A percentile compares a stretch with the other conserved stretches of the same genome.
phyloP scores from a whole-genome alignment of 2,113 vertebrate genomes.

The Casuarius casuarius region DNA sequence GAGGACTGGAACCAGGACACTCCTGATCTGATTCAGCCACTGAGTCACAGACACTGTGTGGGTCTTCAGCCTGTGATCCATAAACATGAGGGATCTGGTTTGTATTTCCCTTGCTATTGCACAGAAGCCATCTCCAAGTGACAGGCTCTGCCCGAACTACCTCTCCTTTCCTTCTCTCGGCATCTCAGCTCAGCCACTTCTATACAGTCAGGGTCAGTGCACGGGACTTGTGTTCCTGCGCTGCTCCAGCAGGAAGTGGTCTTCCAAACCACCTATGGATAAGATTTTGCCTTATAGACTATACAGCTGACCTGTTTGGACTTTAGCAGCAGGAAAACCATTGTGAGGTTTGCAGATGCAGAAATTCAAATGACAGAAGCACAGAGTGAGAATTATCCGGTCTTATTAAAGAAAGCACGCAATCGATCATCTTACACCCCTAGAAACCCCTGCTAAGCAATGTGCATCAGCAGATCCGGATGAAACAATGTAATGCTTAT shows the following conservation, averaged over 20 bases:
- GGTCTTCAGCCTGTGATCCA: not conserved
- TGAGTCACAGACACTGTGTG: not conserved
- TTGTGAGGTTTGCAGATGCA: not conserved
- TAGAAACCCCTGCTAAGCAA: not conserved
- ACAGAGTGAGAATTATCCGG: not conserved
- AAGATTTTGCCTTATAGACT: not conserved
- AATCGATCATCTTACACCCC: not conserved
- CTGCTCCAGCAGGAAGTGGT: not conserved
- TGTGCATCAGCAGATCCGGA: not conserved
- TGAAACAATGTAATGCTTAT: not conserved
- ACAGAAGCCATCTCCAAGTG: not conserved
- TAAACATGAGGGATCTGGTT: not conserved
- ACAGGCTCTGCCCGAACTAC: not conserved
- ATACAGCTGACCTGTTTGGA: not conserved
- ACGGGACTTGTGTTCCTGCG: accelerated
- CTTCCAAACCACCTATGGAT: accelerated
- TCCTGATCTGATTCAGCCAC: not conserved
- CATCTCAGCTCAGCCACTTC: accelerated
- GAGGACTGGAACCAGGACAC: not conserved
- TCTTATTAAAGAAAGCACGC: not conserved
- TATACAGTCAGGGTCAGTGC: not conserved
- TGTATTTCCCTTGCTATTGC: not conserved
- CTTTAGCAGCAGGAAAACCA: not conserved
- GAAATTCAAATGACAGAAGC: not conserved
- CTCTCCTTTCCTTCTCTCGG: not conserved